Evolutionary conservation across 2,888 invertebrate species (phyloP).

Genomic region (Drosophila lacicola): DNA sequence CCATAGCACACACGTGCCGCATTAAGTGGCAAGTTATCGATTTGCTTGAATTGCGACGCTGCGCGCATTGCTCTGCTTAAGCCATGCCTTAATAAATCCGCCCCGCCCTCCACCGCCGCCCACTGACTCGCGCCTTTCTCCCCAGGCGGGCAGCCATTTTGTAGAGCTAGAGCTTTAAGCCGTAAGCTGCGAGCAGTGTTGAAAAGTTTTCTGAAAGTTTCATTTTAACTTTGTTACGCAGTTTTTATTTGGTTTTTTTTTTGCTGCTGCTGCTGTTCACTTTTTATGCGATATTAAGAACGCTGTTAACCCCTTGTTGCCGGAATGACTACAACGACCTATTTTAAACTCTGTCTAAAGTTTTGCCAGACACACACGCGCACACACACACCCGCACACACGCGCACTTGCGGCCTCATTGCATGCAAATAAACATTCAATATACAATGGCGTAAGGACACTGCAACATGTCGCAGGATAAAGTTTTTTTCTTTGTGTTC

Average conservation of each 20-base stretch:
- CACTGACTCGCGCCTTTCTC: background rate
- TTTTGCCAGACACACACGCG: slow-evolving; percentile 37
- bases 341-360: slow-evolving; percentile 50
- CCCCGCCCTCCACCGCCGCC: background rate
- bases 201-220: slow-evolving; percentile 56
- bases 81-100: slow-evolving; percentile 23
- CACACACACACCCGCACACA: slow-evolving; percentile 16
- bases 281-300: slow-evolving; percentile 69
- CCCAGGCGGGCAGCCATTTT: slow-evolving; percentile 48
- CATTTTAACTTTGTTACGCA: slow-evolving; percentile 76
- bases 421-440: slow-evolving; percentile 80
- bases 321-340: slow-evolving; percentile 41
- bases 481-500: slow-evolving; percentile 46
- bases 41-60: slow-evolving; percentile 37
- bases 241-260: slow-evolving; percentile 30
- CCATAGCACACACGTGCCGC: slow-evolving; percentile 10
- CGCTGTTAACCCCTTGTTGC: slow-evolving; percentile 70
- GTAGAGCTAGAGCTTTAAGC: slow-evolving; percentile 32
- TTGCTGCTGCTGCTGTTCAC: slow-evolving; percentile 24
- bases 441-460: slow-evolving; percentile 48
- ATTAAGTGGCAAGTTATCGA: slow-evolving; percentile 44
- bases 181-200: slow-evolving; percentile 21
- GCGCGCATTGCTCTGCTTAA: slow-evolving; percentile 22
- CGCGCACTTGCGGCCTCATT: slow-evolving; percentile 34
- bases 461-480: slow-evolving; percentile 60